Evolutionary conservation across 1,140 invertebrate species (phyloP).

Genomic region (Neotoxoptera formosana): DNA sequence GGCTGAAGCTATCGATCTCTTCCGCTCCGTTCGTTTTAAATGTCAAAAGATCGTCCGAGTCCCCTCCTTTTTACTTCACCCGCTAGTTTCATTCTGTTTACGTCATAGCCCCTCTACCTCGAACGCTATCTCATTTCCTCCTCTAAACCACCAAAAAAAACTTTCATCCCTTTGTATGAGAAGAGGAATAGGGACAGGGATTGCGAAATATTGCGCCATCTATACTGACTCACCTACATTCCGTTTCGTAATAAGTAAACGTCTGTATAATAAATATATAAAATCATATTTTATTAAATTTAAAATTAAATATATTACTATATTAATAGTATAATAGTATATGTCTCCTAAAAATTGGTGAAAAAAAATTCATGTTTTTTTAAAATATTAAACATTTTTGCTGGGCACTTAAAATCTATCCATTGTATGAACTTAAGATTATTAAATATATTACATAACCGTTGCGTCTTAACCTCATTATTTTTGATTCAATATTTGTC

Average conservation of each 20-base stretch:
- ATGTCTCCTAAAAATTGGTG: background rate
- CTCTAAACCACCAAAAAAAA: background rate
- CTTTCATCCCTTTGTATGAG: slow-evolving; percentile 38
- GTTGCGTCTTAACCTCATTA: background rate
- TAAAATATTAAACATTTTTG: background rate
- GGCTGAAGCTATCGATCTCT: slow-evolving; percentile 43
- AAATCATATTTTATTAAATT: background rate
- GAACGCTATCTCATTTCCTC: background rate
- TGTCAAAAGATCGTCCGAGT: slow-evolving; percentile 46
- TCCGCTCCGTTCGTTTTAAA: slow-evolving; percentile 33
- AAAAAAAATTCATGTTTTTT: background rate
- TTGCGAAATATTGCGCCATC: slow-evolving; percentile 52
- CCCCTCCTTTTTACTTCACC: slow-evolving; percentile 7
- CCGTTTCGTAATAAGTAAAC: background rate
- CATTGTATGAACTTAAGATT: background rate
- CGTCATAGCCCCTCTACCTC: slow-evolving; percentile 48
- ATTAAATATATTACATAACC: background rate
- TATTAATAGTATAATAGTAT: background rate
- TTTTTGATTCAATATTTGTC: background rate
- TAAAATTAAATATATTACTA: background rate
- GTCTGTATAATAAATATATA: background rate
- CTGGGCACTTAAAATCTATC: background rate
- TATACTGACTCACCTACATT: slow-evolving; percentile 25
- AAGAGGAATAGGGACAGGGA: background rate
- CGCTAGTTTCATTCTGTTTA: slow-evolving; percentile 44